Evolutionary conservation across 1,140 invertebrate genomes (phyloP), one percentile per base, ranked within the genome.

Genomic region (Chironomus striatipennis): DNA sequence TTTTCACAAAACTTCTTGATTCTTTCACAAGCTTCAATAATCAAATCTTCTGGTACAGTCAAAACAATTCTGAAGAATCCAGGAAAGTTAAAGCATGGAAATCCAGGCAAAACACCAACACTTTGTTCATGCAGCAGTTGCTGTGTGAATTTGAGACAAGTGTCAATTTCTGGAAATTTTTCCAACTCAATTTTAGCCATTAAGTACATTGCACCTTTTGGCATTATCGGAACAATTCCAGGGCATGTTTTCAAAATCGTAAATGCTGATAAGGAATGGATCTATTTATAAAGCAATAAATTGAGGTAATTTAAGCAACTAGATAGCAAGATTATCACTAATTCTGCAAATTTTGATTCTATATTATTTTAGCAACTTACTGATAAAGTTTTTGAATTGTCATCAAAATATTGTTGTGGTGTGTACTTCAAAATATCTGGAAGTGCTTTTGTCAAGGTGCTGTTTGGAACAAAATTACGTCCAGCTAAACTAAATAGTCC

Each of bases 371-470:
- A 34, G 5, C 2, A 2, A 34, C 24, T 34, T 34, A 34, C 24
- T 34, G 24, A 34, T 34, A 34, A 1, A 5, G 24, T 34, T 34
- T 34, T 34, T 34, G 24, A 34, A 34, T 34, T 34, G 24, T 34
- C 17, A 70, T 18, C 18, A 17, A 70, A 70, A 20, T 20, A 70
- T 12, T n/a, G 9, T 18, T 70, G 17, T 18, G 65, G 65, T 20
- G 18, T 18, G 65, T 70, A 20, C 10, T 70, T 20, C 5, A 98
- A 84, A 79, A 98, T 98, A 7, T 86, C 82, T 0, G 93, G 90
- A 34, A 98, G 78, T 21, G 96, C 95, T 74, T 92, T 93, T 85
- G 98, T 96, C 57, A 97, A 85, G 43, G 97, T 80, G 1, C 94
- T 94, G 79, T 92, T 96, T 76, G 92, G 90, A 6, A 94, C 94